Evolutionary conservation across 2,797 vertebrate genomes (phyloP).

Genomic region (Pseudotriccus pelzelni): DNA sequence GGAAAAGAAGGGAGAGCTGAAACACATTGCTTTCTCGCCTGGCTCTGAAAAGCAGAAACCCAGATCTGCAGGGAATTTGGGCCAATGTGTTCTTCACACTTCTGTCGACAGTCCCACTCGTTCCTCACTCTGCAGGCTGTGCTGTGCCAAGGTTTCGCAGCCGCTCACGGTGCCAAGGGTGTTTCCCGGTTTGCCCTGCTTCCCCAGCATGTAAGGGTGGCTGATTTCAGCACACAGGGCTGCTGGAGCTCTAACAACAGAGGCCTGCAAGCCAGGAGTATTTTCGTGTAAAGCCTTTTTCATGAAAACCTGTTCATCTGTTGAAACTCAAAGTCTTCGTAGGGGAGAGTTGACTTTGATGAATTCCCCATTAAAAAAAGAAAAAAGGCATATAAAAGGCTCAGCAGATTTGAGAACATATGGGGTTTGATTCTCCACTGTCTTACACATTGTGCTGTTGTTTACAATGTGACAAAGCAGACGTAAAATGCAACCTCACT

Average conservation of each 20-base stretch:
- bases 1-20: not conserved
- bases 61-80: conserved; percentile 35
- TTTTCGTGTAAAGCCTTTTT: not conserved
- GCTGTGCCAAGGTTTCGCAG: not conserved
- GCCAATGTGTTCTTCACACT: conserved; percentile 52
- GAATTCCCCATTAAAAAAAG: not conserved
- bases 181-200: not conserved
- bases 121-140: not conserved
- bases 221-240: not conserved
- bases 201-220: not conserved
- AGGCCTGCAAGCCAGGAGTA: not conserved
- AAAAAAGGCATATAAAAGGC: not conserved
- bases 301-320: not conserved
- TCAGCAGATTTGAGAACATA: conserved; percentile 40
- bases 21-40: not conserved
- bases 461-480: conserved; percentile 17
- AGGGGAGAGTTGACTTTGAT: not conserved
- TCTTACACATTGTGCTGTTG: not conserved
- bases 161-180: fast-evolving
- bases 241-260: not conserved
- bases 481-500: not conserved
- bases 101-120: not conserved
- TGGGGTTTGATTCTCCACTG: conserved; percentile 12
- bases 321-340: not conserved
- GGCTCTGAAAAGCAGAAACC: not conserved